These are phyloP conservation scores for Glyphotaelius pellucidus DNA, from an alignment of 2,888 invertebrate genomes.

Conservation along the genomic window DNA sequence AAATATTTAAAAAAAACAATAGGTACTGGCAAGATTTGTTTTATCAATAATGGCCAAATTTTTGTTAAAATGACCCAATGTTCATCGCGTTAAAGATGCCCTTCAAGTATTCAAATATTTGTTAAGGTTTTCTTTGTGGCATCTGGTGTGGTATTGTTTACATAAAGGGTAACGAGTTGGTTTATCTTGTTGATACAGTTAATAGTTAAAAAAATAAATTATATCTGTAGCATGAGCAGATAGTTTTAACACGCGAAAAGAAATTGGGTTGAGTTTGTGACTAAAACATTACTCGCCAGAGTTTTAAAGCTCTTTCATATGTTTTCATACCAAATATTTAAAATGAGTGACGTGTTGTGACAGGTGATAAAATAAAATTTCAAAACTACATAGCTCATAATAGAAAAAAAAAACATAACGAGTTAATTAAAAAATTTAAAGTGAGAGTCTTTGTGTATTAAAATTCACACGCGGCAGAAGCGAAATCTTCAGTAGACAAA, in stretches of 20 bases:
- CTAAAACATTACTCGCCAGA: not conserved
- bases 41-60: too few species aligned
- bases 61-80: not conserved
- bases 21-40: not conserved
- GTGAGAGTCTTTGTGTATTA: too few species aligned
- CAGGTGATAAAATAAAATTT: too few species aligned
- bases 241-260: not conserved
- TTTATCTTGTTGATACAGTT: not conserved
- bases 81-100: not conserved
- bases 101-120: slow-evolving; percentile 4
- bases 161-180: not conserved
- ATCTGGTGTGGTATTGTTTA: not conserved
- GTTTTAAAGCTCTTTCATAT: too few species aligned
- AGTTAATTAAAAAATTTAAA: too few species aligned
- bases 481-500: too few species aligned
- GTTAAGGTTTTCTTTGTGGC: not conserved
- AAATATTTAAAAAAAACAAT: not conserved
- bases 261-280: not conserved
- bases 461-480: too few species aligned
- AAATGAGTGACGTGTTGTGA: too few species aligned
- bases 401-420: not conserved
- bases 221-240: not conserved
- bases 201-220: not conserved
- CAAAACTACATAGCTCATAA: not conserved
- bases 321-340: too few species aligned